These are phyloP conservation scores for Metaphire vulgaris DNA, from an alignment of 1,140 invertebrate species.

Conservation along the genomic window DNA sequence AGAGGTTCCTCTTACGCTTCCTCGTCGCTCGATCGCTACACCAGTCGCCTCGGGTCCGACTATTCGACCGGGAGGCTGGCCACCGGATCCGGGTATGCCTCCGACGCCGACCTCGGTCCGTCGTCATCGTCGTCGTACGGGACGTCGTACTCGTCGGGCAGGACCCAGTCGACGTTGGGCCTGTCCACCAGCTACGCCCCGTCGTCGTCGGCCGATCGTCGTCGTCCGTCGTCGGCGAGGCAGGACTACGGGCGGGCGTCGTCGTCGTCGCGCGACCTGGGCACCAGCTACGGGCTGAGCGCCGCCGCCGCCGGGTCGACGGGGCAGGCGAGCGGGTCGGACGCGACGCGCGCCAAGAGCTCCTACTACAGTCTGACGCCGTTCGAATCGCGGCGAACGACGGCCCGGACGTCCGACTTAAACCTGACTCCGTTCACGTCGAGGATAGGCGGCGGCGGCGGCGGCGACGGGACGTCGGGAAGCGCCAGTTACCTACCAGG, in stretches of 20 bases:
- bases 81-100: not conserved
- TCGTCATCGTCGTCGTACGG: not conserved
- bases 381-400: conserved; percentile 6
- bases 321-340: not conserved
- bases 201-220: not conserved
- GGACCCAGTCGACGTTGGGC: not conserved
- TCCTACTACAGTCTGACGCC: conserved; percentile 14
- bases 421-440: conserved; percentile 13
- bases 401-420: not conserved
- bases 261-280: not conserved
- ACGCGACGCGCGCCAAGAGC: conserved; percentile 1
- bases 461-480: no score
- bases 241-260: not conserved
- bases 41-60: not conserved
- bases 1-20: not conserved
- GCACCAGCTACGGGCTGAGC: not conserved
- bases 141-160: not conserved
- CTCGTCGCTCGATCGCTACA: not conserved
- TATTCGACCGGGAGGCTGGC: no score
- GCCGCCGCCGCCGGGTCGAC: not conserved
- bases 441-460: no score
- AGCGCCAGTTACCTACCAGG: no score
- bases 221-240: not conserved
- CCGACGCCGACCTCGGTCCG: not conserved
- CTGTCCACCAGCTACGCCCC: not conserved